These are phyloP conservation scores for Porites divaricata DNA, from an alignment of 92 coral and sea anemone species.

Conservation along the genomic window DNA sequence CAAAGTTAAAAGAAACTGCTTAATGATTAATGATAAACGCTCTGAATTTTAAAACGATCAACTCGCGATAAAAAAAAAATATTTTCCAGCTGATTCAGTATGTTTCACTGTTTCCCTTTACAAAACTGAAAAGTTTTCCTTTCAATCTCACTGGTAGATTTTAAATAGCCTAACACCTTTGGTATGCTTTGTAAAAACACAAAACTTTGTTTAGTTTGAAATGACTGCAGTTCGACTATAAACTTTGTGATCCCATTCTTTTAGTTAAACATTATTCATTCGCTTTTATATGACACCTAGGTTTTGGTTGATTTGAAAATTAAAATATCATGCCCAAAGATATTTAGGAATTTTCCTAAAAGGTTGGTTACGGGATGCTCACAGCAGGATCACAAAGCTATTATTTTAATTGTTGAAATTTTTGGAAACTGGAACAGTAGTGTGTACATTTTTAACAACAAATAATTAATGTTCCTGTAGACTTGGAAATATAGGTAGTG, in stretches of 20 bases:
- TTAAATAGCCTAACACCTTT: slow-evolving; percentile 15
- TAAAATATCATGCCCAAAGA: background rate
- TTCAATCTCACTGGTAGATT: background rate
- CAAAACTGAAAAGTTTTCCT: background rate
- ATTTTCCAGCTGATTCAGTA: background rate
- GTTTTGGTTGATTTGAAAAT: background rate
- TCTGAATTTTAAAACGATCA: background rate
- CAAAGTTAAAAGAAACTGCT: slow-evolving; percentile 21
- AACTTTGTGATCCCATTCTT: background rate
- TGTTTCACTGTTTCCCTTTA: too few relatives aligned
- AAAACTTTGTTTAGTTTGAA: background rate
- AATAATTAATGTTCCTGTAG: background rate
- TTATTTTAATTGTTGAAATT: background rate
- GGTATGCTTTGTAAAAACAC: slow-evolving; percentile 27
- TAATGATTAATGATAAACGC: slow-evolving; percentile 52
- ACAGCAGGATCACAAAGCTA: background rate
- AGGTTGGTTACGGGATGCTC: background rate
- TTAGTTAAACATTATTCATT: background rate
- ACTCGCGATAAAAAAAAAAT: slow-evolving; percentile 3
- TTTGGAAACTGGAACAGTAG: background rate
- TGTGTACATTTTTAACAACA: background rate
- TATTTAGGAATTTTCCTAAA: background rate
- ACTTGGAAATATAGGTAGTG: background rate
- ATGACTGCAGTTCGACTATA: background rate
- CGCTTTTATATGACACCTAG: background rate